Percentiles rank a stretch among this genome's conserved stretches.
phyloP scores from a whole-genome alignment of 2,113 vertebrate species.

The Chaetodon trifascialis region DNA sequence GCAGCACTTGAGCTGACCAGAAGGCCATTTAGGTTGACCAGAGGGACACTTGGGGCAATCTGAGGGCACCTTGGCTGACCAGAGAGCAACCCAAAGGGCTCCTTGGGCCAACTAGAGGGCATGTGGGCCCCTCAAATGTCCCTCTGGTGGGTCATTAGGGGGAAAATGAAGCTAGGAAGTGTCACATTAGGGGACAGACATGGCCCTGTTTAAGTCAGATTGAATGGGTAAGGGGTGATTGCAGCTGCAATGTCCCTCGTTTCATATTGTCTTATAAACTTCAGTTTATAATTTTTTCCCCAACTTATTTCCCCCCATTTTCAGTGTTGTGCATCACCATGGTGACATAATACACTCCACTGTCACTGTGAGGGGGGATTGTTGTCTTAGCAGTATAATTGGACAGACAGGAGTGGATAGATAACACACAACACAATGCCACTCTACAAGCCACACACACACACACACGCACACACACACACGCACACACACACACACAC shows the following conservation, averaged over 20 bases:
- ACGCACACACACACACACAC: constrained; percentile 52
- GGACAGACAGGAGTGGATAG: constrained; percentile 69
- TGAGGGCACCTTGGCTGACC: neutral
- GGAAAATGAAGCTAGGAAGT: constrained; percentile 15
- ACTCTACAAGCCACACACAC: constrained; percentile 68
- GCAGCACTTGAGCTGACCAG: neutral
- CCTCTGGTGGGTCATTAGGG: constrained; percentile 24
- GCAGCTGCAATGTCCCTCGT: neutral
- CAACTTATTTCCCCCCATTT: neutral
- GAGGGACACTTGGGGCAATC: neutral
- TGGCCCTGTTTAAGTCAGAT: constrained; percentile 22
- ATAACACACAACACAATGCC: constrained; percentile 68
- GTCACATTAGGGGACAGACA: constrained; percentile 34
- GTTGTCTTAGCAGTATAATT: constrained; percentile 65
- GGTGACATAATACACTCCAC: constrained; percentile 29
- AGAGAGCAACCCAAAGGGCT: neutral
- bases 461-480: constrained; percentile 65
- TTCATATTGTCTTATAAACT: neutral
- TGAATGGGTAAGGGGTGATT: neutral
- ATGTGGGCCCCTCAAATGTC: constrained; percentile 36
- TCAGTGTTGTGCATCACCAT: neutral
- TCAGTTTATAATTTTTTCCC: constrained; percentile 1
- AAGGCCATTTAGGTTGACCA: neutral
- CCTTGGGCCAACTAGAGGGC: constrained; percentile 14
- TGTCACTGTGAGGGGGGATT: constrained; percentile 29